Percentiles rank a stretch among this genome's conserved stretches.
Conservation (phyloP, 1,140 invertebrate genomes). For the Melitaea cinxia region DNA sequence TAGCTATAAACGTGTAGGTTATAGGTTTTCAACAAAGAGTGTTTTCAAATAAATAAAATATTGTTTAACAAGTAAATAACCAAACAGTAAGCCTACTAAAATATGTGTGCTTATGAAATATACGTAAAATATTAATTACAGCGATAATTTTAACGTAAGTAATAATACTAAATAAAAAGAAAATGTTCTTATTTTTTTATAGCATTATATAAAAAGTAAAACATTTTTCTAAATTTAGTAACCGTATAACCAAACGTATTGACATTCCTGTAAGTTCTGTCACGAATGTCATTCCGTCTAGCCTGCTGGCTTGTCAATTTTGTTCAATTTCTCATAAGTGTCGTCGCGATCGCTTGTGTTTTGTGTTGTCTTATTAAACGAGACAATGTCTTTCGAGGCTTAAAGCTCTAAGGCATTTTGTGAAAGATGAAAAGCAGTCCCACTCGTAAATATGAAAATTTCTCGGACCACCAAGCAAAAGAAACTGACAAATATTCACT, state of each 20-base stretch:
- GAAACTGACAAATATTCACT: conserved; percentile 78
- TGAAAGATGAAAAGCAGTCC: conserved; percentile 81
- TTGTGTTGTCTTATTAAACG: conserved; percentile 61
- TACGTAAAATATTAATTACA: no score
- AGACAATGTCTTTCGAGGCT: conserved; percentile 70
- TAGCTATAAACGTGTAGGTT: no score
- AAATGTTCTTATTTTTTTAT: no score
- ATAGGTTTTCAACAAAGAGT: no score
- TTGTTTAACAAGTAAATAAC: no score
- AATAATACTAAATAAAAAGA: no score
- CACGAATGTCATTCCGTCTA: conserved; percentile 6
- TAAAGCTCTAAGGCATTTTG: conserved; percentile 58
- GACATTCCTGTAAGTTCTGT: neutral
- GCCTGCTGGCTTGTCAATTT: conserved; percentile 20
- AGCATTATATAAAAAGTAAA: no score
- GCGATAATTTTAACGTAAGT: no score
- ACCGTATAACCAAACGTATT: conserved; percentile 9
- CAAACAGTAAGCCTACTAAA: no score
- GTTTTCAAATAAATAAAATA: no score
- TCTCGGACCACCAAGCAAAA: conserved; percentile 72
- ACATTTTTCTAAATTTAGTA: neutral
- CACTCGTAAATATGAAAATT: conserved; percentile 79
- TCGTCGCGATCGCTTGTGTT: conserved; percentile 50
- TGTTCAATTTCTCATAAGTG: conserved; percentile 47
- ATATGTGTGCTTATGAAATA: no score